phyloP scores from a whole-genome alignment of 2,797 vertebrate species.

The Paedocypris micromegethes region DNA sequence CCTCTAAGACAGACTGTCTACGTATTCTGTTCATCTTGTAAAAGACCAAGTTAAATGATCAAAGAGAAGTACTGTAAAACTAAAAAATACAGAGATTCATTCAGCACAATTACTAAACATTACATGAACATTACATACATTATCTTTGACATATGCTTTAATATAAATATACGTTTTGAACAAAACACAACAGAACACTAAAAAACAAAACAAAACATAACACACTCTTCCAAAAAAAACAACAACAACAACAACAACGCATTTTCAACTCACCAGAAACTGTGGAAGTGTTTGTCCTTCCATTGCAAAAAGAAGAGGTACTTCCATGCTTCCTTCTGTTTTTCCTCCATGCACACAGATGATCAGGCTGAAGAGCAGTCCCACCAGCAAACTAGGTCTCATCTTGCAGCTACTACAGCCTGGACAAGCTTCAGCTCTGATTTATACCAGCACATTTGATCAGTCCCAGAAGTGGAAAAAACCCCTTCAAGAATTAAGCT shows the following conservation, averaged over 20 bases:
- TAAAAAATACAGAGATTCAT: background rate
- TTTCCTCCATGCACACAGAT: constrained; percentile 27
- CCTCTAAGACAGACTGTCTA: background rate
- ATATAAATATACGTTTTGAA: too few species aligned
- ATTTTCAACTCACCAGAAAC: constrained; percentile 11
- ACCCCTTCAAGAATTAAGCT: too few species aligned
- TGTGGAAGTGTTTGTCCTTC: background rate
- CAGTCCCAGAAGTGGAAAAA: constrained; percentile 25
- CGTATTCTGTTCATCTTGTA: constrained; percentile 24
- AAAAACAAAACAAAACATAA: background rate
- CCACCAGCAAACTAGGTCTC: constrained; percentile 42
- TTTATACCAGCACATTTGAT: constrained; percentile 45
- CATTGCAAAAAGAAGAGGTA: accelerated
- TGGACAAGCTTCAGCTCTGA: background rate
- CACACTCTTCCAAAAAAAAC: background rate
- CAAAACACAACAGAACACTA: too few species aligned
- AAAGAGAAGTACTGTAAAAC: background rate
- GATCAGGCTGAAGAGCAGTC: constrained; percentile 48
- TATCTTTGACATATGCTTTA: too few species aligned
- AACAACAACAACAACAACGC: too few species aligned
- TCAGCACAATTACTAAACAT: background rate
- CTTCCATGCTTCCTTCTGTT: accelerated
- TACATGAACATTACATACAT: too few species aligned
- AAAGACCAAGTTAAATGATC: background rate
- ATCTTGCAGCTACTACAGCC: constrained; percentile 44